Conservation (phyloP, 2,888 invertebrate species). For the Megaustenia siamemsis region DNA sequence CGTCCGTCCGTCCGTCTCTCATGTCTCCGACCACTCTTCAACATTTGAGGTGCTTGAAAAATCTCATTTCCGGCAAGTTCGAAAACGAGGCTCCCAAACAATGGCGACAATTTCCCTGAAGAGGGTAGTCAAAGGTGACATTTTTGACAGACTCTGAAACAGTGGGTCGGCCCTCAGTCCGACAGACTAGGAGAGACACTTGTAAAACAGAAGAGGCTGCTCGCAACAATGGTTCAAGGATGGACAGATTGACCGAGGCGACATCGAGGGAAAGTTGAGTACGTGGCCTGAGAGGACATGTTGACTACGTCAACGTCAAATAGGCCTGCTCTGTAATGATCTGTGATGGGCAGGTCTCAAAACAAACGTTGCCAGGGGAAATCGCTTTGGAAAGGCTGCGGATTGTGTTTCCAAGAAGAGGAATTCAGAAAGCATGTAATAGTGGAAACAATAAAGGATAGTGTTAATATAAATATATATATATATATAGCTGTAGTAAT, state of each 20-base stretch:
- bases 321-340: neutral
- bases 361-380: neutral
- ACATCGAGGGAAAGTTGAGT: slow-evolving; percentile 25
- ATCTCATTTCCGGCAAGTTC: slow-evolving; percentile 39
- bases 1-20: neutral
- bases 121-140: slow-evolving; percentile 20
- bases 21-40: neutral
- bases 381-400: neutral
- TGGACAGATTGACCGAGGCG: slow-evolving; percentile 36
- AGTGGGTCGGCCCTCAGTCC: slow-evolving; percentile 15
- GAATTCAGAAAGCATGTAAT: too few species aligned
- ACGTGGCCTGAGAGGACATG: neutral
- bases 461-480: too few species aligned
- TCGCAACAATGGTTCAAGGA: slow-evolving; percentile 16
- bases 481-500: too few species aligned
- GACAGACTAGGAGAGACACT: slow-evolving; percentile 34
- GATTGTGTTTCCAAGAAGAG: too few species aligned
- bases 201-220: neutral
- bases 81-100: slow-evolving; percentile 37
- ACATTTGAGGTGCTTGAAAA: slow-evolving; percentile 39
- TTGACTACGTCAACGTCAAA: neutral
- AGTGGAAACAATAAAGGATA: too few species aligned
- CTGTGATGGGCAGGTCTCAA: neutral
- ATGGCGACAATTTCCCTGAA: slow-evolving; percentile 45
- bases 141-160: slow-evolving; percentile 46